Evolutionary conservation across 2,888 invertebrate genomes (phyloP), one percentile per base, ranked within the genome.

Genomic region (Cerastis rubricosa): DNA sequence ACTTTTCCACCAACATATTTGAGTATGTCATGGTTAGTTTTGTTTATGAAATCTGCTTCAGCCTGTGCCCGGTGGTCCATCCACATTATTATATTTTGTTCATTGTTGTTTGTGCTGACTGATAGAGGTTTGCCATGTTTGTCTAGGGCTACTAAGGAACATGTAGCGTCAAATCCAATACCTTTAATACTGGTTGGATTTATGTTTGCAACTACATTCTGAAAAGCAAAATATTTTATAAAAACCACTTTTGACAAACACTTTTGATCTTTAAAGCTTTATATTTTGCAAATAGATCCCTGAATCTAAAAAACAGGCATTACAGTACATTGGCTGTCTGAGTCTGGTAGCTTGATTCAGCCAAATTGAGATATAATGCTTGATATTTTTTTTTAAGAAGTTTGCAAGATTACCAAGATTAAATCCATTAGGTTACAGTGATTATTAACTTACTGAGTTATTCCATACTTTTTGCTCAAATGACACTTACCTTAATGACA

Each of bases 81-180:
- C 99, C 99, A 99, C 94, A 99, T 97, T 57, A 99, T 98, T 19
- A 99, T 97, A 93, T 99, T 99, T 94, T 98, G 98, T 71, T 98
- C 97, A 89, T 97, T 94, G 83, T 94, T 96, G 95, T 97, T 97
- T 81, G 97, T 97, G 91, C 98, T 98, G 0, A 99, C 97, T 61
- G 98, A 97, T 61, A 98, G 92, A 0, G 99, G 98, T 43, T 97
- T 94, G 22, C 97, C 97, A 79, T 97, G 94, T 87, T 96, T 95
- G 90, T 98, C 98, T 59, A 99, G 91, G 11, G 97, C 98, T 0
- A 99, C 99, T 79, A 99, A 94, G 0, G 99, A 99, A 93, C 99
- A 99, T 19, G 99, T 99, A 25, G 99, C 99, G 97, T 99, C 99
- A 96, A 99, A 99, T 8, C 99, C 99, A 88, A 99, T 98, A 25